A percentile compares a stretch with the other conserved stretches of the same genome.
Evolutionary conservation across 2,113 vertebrate species (phyloP).

Genomic region (Pseudois nayaur): DNA sequence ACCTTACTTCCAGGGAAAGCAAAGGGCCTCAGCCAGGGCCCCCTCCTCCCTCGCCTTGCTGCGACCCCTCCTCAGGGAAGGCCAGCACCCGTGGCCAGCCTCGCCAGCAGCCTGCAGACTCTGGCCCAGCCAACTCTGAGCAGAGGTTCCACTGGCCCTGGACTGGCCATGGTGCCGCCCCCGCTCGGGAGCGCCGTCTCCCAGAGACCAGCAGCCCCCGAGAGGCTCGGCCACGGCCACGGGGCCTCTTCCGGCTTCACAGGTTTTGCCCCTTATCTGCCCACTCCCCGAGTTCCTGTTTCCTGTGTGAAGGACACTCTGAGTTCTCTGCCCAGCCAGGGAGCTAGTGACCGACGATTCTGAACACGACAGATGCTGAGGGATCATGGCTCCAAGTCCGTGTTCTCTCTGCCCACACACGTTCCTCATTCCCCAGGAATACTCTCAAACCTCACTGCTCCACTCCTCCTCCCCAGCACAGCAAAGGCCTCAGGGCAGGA

Average conservation of each 20-base stretch:
- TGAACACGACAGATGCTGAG: neutral
- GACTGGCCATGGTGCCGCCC: neutral
- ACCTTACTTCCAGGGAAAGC: neutral
- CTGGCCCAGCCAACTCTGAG: neutral
- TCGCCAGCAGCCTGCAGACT: neutral
- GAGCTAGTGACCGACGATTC: neutral
- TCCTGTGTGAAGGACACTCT: neutral
- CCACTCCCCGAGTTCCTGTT: neutral
- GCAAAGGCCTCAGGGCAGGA: neutral
- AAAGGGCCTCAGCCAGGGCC: neutral
- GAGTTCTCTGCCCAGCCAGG: neutral
- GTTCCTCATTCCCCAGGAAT: neutral
- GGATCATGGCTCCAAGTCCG: neutral
- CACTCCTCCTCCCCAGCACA: neutral
- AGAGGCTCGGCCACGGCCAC: neutral
- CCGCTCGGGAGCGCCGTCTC: accelerated
- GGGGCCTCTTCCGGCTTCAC: neutral
- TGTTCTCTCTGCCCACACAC: neutral
- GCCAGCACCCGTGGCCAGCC: neutral
- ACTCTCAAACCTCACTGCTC: neutral
- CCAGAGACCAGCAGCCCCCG: neutral
- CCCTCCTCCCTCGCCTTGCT: neutral
- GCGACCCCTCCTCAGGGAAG: neutral
- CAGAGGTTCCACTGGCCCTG: neutral
- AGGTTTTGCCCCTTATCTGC: neutral